phyloP scores from a whole-genome alignment of 1,140 invertebrate species.

The Drosophila neocordata region DNA sequence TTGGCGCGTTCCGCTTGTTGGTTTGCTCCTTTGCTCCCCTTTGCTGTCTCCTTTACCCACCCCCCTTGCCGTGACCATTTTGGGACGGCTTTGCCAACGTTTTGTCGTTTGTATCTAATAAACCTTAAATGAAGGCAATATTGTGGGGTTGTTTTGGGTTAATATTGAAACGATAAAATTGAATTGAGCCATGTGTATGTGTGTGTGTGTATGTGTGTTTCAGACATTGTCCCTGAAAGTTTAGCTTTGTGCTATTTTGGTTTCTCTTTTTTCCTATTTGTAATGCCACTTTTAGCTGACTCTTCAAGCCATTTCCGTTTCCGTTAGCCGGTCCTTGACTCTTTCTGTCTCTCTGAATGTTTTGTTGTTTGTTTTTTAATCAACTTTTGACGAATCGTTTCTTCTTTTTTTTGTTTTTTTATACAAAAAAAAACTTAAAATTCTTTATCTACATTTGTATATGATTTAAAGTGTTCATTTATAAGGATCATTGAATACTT shows the following conservation, averaged over 20 bases:
- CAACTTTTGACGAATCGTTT: constrained; percentile 63
- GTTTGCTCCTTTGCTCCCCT: constrained; percentile 2
- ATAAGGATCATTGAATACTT: too few species aligned
- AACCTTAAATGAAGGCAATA: constrained; percentile 83
- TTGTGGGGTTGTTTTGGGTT: constrained; percentile 82
- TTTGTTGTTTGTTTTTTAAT: constrained; percentile 64
- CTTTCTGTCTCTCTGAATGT: constrained; percentile 19
- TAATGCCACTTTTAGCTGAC: constrained; percentile 80
- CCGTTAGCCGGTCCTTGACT: constrained; percentile 45
- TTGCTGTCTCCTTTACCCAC: neutral
- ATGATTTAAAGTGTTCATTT: too few species aligned
- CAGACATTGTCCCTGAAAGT: constrained; percentile 71
- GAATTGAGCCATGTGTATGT: constrained; percentile 71
- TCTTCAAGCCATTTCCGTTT: constrained; percentile 75
- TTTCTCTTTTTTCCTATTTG: constrained; percentile 29
- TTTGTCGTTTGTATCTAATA: constrained; percentile 77
- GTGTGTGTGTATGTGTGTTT: neutral
- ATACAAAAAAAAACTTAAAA: too few species aligned
- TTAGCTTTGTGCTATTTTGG: constrained; percentile 29
- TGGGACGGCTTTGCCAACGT: constrained; percentile 25
- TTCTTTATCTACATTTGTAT: too few species aligned
- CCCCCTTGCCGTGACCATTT: neutral
- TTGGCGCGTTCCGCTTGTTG: constrained; percentile 66
- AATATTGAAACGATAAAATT: constrained; percentile 82
- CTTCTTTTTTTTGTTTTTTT: constrained; percentile 27